Percentiles rank a stretch among this genome's conserved stretches.
Evolutionary conservation across 2,113 vertebrate species (phyloP).

Genomic region (Sitta europaea): DNA sequence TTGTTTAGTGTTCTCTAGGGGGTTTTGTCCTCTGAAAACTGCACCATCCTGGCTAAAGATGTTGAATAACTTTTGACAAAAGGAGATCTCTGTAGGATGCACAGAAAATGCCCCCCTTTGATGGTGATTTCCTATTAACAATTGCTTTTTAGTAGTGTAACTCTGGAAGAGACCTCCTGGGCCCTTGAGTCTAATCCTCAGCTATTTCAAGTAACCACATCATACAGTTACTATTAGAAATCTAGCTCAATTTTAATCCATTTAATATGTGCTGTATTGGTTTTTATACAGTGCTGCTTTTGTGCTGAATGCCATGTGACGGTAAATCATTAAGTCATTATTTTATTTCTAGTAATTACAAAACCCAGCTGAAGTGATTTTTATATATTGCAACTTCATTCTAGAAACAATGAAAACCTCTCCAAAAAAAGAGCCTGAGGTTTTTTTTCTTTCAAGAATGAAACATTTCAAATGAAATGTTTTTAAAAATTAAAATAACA

Average conservation of each 20-base stretch:
- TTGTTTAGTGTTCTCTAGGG: constrained; percentile 1
- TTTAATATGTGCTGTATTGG: constrained; percentile 34
- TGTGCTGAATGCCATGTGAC: constrained; percentile 39
- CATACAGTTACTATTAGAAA: constrained; percentile 30
- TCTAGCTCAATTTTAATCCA: constrained; percentile 39
- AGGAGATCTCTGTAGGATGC: neutral
- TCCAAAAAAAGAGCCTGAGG: neutral
- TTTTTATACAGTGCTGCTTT: constrained; percentile 28
- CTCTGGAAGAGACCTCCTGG: constrained; percentile 46
- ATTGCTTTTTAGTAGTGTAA: constrained; percentile 32
- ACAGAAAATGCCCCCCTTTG: constrained; percentile 13
- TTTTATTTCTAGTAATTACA: constrained; percentile 51
- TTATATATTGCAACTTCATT: neutral
- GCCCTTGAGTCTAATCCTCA: constrained; percentile 27
- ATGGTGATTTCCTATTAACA: constrained; percentile 26
- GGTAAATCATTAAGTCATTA: constrained; percentile 27
- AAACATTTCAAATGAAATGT: neutral
- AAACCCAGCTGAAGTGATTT: constrained; percentile 26
- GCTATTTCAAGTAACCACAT: constrained; percentile 45
- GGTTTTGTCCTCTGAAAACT: neutral
- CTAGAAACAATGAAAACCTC: constrained; percentile 16
- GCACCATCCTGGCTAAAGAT: constrained; percentile 24
- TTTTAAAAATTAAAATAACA: constrained; percentile 19
- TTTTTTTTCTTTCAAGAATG: constrained; percentile 35
- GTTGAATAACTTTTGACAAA: constrained; percentile 24